Base-by-base conservation (phyloP, 2,888 invertebrate genomes). In the Pyrgus malvae region DNA sequence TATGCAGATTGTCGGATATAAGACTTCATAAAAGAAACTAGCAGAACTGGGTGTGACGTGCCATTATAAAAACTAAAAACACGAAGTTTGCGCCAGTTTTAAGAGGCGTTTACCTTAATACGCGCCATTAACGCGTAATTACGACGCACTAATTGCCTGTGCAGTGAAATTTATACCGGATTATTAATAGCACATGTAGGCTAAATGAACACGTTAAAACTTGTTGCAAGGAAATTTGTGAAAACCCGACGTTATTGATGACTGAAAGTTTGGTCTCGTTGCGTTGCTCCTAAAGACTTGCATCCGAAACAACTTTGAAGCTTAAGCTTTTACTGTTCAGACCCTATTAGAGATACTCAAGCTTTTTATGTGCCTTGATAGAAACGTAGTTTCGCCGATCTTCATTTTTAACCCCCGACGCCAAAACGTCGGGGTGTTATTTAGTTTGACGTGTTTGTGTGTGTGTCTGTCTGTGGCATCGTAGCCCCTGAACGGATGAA, bases 111-210 rank as follows among this genome's bases (percentile, higher is more conserved):
- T 53, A 45, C 53, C 45, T 53, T 38, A 53, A 53, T 45, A 38
- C 45, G 45, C 53, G 44, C 38, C 45, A 53, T 53, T 53, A 53
- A 38, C 53, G 53, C 45, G 33, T 45, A 53, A 45, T 53, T 53
- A 45, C 53, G 29, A 7, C 44, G 37, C 44, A 31, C 53, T 45
- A 53, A 53, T 53, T 53, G 45, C 53, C 45, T 9, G 53, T 37
- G 31, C 53, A 45, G 45, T 45, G 53, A 53, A 53, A 53, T 45
- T 45, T 37, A 53, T 53, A 45, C 33, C 17, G 29, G 44, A 37
- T 45, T 44, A 53, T 44, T 45, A 44, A 45, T 45, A 45, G 38
- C 38, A 51, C 37, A 51, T 37, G 8, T 53, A 16, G 45, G 45
- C 37, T 45, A 53, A 45, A 53, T 31, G 45, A 17, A 21, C 44